Evolutionary conservation across 1,140 invertebrate genomes (phyloP), one percentile per base, ranked within the genome.

Genomic region (Saccostrea echinata): DNA sequence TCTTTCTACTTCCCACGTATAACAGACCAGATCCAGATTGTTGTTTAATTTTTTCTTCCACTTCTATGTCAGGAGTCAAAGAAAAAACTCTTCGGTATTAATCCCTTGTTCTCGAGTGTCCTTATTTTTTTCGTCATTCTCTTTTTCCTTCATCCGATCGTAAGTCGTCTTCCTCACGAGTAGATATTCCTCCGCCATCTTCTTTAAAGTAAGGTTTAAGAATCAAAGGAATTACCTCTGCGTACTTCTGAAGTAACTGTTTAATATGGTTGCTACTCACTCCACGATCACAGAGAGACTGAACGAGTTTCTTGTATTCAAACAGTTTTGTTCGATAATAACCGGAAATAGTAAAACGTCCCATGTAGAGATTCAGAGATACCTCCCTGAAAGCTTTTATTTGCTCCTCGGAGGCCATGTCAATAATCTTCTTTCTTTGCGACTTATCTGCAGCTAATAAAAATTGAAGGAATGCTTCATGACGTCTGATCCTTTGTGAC

Each of bases 151-250:
- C 35, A 81, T 30, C 30, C 33, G 12, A 27, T 84, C 80, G 81
- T 82, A 68, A 27, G 51, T 83, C 27, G 35, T 33, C 21, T 68
- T 87, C 57, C 57, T 83, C 16, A 71, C 35, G 43, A 87, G 35
- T 21, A 87, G 21, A 21, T 84, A 27, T 71, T 87, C 86, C 24
- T 71, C 55, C 51, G 86, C 55, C 86, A 87, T 87, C 18, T 33
- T 27, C 30, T 81, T 82, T 43, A 12, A 12, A 82, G 35, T 82
- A 30, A n/a, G 80, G 80, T 82, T 82, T 82, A 24, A 82, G 80
- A n/a, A 82, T 53, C 35, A 82, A 43, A 18, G 80, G 30, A 43
- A 82, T 82, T 11, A 43, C 51, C 35, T 82, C 80, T 43, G 12
- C n/a, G 13, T 82, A 3, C 35, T 43, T 82, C 9, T 43, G 21